phyloP scores from a whole-genome alignment of 2,113 vertebrate genomes.

The Nothoprocta perdicaria region DNA sequence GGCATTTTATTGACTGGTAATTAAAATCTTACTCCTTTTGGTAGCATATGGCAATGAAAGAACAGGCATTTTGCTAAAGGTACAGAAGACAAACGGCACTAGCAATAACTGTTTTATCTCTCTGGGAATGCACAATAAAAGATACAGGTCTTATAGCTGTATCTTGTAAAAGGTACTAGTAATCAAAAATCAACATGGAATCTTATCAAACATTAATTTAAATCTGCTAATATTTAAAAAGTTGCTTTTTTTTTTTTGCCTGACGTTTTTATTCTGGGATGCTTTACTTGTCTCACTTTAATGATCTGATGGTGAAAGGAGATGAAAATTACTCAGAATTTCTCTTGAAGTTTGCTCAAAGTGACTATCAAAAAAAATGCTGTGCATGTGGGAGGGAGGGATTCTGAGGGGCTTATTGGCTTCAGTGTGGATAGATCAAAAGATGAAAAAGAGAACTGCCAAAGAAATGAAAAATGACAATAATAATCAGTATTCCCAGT shows the following conservation, averaged over 20 bases:
- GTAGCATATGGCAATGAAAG: slow-evolving; percentile 2
- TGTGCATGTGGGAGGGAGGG: neutral
- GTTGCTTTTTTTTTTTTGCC: neutral
- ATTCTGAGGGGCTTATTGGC: neutral
- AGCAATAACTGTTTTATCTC: slow-evolving; percentile 46
- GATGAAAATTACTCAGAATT: neutral
- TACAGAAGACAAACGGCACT: neutral
- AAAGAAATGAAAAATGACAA: neutral
- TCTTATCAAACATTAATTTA: neutral
- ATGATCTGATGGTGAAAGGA: neutral
- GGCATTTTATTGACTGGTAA: slow-evolving; percentile 42
- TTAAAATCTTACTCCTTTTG: slow-evolving; percentile 30
- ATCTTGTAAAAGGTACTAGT: neutral
- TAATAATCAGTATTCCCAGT: neutral
- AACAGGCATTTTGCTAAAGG: slow-evolving; percentile 4
- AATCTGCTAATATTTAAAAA: neutral
- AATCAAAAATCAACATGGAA: neutral
- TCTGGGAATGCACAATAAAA: slow-evolving; percentile 25
- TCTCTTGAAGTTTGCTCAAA: neutral
- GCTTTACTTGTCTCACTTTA: neutral
- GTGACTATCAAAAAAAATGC: neutral
- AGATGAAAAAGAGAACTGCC: neutral
- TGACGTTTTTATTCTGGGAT: neutral
- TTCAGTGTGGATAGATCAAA: neutral
- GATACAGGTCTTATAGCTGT: neutral